These are phyloP conservation scores for Grantiella picta DNA, from an alignment of 2,113 vertebrate species.

Conservation along the genomic window DNA sequence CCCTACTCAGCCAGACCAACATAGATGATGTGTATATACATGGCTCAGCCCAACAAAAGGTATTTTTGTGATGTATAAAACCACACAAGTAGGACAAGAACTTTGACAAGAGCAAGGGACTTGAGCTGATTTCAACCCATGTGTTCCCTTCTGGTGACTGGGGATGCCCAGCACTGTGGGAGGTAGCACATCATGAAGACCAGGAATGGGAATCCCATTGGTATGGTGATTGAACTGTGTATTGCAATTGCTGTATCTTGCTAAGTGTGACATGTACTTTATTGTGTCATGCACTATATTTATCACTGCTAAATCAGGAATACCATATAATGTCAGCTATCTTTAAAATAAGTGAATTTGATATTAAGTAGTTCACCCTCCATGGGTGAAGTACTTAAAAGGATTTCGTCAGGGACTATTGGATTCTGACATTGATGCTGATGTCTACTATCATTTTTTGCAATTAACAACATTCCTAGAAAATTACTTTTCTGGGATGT, in stretches of 20 bases:
- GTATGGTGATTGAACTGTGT: neutral
- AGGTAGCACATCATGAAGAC: neutral
- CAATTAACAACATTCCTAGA: neutral
- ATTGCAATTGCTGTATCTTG: neutral
- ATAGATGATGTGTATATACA: too few relatives aligned
- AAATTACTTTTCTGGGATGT: neutral
- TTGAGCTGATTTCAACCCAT: neutral
- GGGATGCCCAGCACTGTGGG: neutral
- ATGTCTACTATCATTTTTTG: neutral
- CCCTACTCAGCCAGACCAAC: neutral
- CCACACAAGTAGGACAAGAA: too few relatives aligned
- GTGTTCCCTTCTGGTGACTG: rapidly evolving
- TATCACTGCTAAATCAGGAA: neutral
- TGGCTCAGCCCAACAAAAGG: rapidly evolving
- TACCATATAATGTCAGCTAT: rapidly evolving
- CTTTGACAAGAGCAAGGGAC: neutral
- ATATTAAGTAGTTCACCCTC: neutral
- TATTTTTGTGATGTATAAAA: too few relatives aligned
- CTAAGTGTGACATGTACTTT: neutral
- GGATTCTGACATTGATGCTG: neutral
- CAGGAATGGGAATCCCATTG: neutral
- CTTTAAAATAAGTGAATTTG: neutral
- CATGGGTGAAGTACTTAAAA: rapidly evolving
- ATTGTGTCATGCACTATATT: neutral
- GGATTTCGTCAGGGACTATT: neutral